Evolutionary conservation across 2,113 vertebrate species (phyloP), one percentile per base, ranked within the genome.

Genomic region (Redunca redunca): DNA sequence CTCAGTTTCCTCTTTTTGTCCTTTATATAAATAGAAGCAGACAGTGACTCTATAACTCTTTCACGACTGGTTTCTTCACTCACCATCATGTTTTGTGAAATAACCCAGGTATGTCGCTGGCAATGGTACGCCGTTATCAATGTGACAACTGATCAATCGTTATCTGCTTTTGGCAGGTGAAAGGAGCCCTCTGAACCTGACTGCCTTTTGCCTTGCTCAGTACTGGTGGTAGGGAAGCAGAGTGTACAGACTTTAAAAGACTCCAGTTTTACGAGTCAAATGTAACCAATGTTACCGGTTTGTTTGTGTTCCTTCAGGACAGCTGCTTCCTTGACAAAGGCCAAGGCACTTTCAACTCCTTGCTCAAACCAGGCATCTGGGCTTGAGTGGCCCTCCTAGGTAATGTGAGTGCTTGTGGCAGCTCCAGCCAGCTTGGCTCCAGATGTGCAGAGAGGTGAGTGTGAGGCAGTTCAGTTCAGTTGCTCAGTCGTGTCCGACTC

Each of bases 91-190:
- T 25, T 40, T 52, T 13, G 19, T 7, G n/a, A 53, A 82, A 53
- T 46, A 11, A 28, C 11, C 57, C 57, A 16, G 2, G 0, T 16
- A 30, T n/a, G 26, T 57, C 16, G 11, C 80, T 21, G 25, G 33
- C 52, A 21, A 2, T 9, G 50, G 16, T 17, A 26, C 14, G 71
- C 14, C 3, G 1, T 77, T 77, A 43, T 74, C 71, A 77, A 26
- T 15, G 23, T 3, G 13, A 77, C 2, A 13, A 43, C 23, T 12
- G 1, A 25, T 6, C 6, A 1, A 25, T 77, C 21, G 6, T 26
- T 43, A 77, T 26, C 71, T 43, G 12, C 43, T 90, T 58, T 77
- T 33, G 36, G 19, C 15, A 33, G 55, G 74, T 28, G 43, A 48
- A 36, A 17, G 10, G 5, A 50, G 40, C 21, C 74, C 57, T 84